Evolutionary conservation across 2,888 invertebrate species (phyloP), one percentile per base, ranked within the genome.

Genomic region (Parapristionchus giblindavisi): DNA sequence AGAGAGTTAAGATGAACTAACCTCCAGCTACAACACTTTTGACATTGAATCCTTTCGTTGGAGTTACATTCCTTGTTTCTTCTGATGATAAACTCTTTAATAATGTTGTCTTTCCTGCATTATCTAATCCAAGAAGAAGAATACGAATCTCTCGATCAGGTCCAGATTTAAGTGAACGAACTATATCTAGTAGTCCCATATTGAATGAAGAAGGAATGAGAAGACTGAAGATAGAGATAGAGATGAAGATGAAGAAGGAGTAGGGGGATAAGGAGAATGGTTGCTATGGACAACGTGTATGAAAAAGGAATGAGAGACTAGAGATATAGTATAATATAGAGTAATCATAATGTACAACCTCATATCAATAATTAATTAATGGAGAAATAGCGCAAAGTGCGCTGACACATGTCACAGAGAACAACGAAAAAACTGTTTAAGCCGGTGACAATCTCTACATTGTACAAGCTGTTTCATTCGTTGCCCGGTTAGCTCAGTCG

Each of bases 41-140:
- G 70, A 82, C 82, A 60, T 82, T 82, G 80, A 82, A 82, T n/a
- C 82, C 82, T 68, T 91, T 88, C 0, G 98, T 99, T 0, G 98
- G 98, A 8, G 97, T 97, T 0, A 92, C 91, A 88, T 96, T 95
- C 38, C 92, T 93, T 40, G 97, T 93, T 86, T 99, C 98, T 91
- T 99, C 99, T 0, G 95, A 94, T 0, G 98, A 98, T 76, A 99
- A 89, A 83, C 93, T 93, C 89, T 96, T 98, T 32, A 99, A 90
- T 77, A 99, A 91, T 0, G 99, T 99, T 0, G 99, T 99, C 91
- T 99, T 99, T 8, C 98, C 98, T 17, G 82, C 82, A 73, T 82
- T 99, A 88, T 99, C 99, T 76, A 99, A 89, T 0, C 99, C 99
- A 24, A 82, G 78, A 1, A 82, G 78, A 1, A 82, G 77, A 56